A percentile compares a stretch with the other conserved stretches of the same genome.
These are phyloP conservation scores for Formica aserva DNA, from an alignment of 2,888 invertebrate genomes.

Conservation along the genomic window DNA sequence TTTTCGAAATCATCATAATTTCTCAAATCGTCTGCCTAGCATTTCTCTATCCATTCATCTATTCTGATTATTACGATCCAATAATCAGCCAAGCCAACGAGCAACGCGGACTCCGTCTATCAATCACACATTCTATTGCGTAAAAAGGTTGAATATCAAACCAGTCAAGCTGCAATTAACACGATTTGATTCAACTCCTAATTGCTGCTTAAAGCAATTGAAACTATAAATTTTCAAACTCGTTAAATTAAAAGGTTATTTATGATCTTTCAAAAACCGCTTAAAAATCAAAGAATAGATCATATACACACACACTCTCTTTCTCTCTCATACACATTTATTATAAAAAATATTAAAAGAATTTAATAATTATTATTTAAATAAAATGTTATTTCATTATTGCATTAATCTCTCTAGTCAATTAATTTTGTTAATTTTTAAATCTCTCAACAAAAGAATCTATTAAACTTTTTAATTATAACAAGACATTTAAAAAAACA, in stretches of 20 bases:
- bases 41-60: constrained; percentile 6
- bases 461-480: not conserved
- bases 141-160: constrained; percentile 34
- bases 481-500: not conserved
- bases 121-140: constrained; percentile 20
- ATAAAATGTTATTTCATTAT: not conserved
- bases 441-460: not conserved
- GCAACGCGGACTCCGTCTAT: not conserved
- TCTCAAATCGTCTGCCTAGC: not conserved
- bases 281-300: not conserved
- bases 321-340: not conserved
- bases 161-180: constrained; percentile 13
- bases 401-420: not conserved
- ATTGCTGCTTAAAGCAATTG: not conserved
- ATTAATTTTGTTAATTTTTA: not conserved
- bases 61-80: constrained; percentile 13
- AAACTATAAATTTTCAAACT: constrained; percentile 14
- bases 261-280: not conserved
- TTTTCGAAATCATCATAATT: not conserved
- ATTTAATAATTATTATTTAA: not conserved
- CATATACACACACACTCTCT: too few species aligned
- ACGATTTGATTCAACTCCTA: constrained; percentile 8
- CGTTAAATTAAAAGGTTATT: not conserved
- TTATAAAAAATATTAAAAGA: not conserved
- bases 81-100: constrained; percentile 4